Conservation (phyloP, 2,888 invertebrate species). For the Chironomus riparius region DNA sequence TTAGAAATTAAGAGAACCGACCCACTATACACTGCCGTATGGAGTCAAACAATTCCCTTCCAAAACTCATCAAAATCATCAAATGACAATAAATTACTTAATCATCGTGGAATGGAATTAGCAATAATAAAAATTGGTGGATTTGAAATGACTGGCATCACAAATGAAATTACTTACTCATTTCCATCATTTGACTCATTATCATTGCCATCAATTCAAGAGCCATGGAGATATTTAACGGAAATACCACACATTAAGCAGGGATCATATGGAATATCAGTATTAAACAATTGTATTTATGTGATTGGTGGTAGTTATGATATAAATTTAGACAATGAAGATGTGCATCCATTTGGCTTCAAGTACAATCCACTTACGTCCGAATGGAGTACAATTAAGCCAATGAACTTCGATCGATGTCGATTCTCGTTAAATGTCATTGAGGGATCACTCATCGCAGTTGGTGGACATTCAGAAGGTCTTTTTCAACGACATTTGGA, state of each 20-base stretch:
- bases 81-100: conserved; percentile 41
- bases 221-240: conserved; percentile 56
- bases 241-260: conserved; percentile 65
- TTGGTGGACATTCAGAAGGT: conserved; percentile 54
- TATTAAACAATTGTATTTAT: conserved; percentile 57
- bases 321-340: conserved; percentile 53
- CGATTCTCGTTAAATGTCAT: conserved; percentile 56
- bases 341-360: conserved; percentile 64
- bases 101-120: conserved; percentile 58
- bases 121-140: conserved; percentile 62
- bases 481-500: conserved; percentile 40
- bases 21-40: conserved; percentile 34
- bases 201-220: conserved; percentile 31
- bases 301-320: conserved; percentile 65
- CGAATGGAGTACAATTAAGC: conserved; percentile 58
- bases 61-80: conserved; percentile 30
- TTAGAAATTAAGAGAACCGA: conserved; percentile 23
- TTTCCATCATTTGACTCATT: conserved; percentile 37
- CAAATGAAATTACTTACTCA: conserved; percentile 59
- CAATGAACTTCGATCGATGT: conserved; percentile 56
- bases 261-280: conserved; percentile 62
- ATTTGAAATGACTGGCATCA: conserved; percentile 55
- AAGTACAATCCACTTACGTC: conserved; percentile 52
- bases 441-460: conserved; percentile 48
- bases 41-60: neutral